These are phyloP conservation scores for Chrysemys picta DNA, from an alignment of 2,113 vertebrate species.

Conservation along the genomic window DNA sequence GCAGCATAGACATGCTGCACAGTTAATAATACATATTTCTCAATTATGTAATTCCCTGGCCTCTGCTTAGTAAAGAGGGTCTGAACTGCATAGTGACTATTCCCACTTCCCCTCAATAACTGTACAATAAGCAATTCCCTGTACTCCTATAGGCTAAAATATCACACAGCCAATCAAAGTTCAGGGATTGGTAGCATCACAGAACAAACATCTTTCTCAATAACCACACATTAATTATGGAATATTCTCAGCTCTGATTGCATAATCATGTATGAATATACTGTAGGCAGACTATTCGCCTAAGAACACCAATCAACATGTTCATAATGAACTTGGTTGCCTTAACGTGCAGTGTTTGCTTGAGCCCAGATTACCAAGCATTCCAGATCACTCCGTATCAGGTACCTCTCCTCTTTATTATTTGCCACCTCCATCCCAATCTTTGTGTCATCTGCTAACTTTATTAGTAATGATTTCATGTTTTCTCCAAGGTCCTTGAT, in stretches of 20 bases:
- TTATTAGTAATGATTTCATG: no score
- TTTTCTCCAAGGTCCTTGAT: no score
- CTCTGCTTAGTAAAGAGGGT: not conserved
- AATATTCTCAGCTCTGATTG: not conserved
- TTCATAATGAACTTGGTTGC: not conserved
- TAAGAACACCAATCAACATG: not conserved
- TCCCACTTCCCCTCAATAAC: not conserved
- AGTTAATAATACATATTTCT: not conserved
- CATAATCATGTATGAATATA: not conserved
- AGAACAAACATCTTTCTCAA: not conserved
- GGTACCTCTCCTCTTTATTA: no score
- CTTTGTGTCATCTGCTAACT: no score
- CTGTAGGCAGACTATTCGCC: not conserved
- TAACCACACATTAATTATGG: no score
- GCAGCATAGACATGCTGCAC: not conserved
- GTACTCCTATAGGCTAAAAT: not conserved
- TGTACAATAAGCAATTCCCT: not conserved
- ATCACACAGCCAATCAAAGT: not conserved
- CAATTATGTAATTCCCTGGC: not conserved
- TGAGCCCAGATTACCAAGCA: not conserved
- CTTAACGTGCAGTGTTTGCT: not conserved
- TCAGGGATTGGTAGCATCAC: not conserved
- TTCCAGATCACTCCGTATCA: not conserved
- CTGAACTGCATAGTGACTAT: not conserved
- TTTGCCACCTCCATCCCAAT: no score